Base-by-base conservation (phyloP, 2,113 vertebrate species). In the Axis porcinus region DNA sequence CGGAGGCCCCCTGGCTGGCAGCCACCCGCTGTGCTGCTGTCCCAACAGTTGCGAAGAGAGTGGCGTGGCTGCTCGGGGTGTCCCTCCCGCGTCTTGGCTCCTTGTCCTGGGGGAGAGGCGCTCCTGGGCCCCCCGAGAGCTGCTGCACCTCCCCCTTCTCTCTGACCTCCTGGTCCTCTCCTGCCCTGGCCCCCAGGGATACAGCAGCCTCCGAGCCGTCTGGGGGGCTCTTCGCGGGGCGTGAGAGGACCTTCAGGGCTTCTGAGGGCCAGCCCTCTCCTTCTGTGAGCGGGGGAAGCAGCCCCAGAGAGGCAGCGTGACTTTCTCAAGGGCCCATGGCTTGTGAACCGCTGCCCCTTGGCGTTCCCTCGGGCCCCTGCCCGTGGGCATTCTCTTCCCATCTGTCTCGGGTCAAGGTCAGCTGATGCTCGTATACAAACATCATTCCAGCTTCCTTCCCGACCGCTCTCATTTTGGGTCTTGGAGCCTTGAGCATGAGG, bases 61-160 rank as follows among this genome's bases (percentile, higher is more conserved):
- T 14, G 4, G 13, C 0, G 0, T 17, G 5, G 54, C 52, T 45
- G 21, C 23, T 10, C 5, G 14, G 81, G 11, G 2, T 52, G 7
- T 25, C n/a, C 50, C 11, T 55, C 60, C 50, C 36, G 58, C 50
- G 13, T 91, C 90, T n/a, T 3, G 17, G 33, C 17, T 13, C 50
- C 28, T 43, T 16, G 40, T 54, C 58, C 45, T 74, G n/a, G 17
- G 17, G 28, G 23, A 57, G 9, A 25, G 33, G 50, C 0, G 4
- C 76, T 78, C 45, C 33, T 43, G 14, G 79, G 5, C 45, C 45
- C 2, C 2, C 45, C 0, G 1, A 33, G 85, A 70, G 36, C 82
- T 74, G 52, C 10, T 16, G 23, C 8, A 33, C 13, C 23, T 19
- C 30, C 83, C 40, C 43, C 36, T 10, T 70, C 28, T 8, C 40